Evolutionary conservation across 2,797 vertebrate genomes (phyloP).

Genomic region (Amblyopsis hoosieri): DNA sequence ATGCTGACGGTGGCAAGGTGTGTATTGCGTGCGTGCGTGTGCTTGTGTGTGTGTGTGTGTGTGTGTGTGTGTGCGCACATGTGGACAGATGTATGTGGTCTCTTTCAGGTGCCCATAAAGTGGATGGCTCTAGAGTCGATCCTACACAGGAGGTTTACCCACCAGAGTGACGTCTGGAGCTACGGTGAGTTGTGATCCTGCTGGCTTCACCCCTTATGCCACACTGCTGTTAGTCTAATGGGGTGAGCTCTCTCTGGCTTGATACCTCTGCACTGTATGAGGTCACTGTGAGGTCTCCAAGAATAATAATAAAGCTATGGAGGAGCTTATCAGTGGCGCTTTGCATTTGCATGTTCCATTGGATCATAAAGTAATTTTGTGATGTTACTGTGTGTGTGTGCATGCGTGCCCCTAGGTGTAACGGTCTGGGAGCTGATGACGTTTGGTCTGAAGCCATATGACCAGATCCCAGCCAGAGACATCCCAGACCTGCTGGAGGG

Average conservation of each 20-base stretch:
- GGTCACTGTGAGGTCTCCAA: too few species aligned
- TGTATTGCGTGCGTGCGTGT: neutral
- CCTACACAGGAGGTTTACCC: constrained; percentile 92
- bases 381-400: neutral
- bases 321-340: too few species aligned
- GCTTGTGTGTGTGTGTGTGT: neutral
- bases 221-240: too few species aligned
- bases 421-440: constrained; percentile 99
- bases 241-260: too few species aligned
- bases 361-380: too few species aligned
- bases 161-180: constrained; percentile 99
- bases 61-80: constrained; percentile 1
- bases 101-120: constrained; percentile 93
- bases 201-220: too few species aligned
- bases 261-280: too few species aligned
- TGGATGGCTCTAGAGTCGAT: constrained; percentile 99
- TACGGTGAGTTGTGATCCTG: constrained; percentile 79
- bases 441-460: constrained; percentile 94
- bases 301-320: too few species aligned
- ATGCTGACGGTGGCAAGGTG: constrained; percentile 95
- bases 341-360: too few species aligned
- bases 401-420: constrained; percentile 78
- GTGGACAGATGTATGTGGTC: too few species aligned
- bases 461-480: constrained; percentile 92
- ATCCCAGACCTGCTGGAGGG: constrained; percentile 93